Base-by-base conservation (phyloP, 2,888 invertebrate genomes). In the Cheilosia grossa region DNA sequence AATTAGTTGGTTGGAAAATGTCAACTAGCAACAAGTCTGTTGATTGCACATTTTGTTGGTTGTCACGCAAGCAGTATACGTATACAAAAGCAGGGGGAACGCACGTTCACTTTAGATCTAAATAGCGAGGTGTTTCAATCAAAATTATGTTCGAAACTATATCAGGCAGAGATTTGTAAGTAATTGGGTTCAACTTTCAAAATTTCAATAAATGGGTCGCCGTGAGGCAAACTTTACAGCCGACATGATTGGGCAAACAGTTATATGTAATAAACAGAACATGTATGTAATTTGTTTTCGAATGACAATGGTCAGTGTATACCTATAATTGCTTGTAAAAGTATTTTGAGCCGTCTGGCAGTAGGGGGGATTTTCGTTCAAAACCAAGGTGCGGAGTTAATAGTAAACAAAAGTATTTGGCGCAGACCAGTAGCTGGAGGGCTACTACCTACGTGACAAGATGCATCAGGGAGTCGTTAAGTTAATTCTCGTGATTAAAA, bases 1-100 rank as follows among this genome's bases (percentile, higher is more conserved):
- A 85, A 85, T 81, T 85, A 85, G 85, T 44, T 19, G 42, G 17
- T 47, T 54, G 72, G 72, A 83, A 81, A 85, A 47, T 81, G 85
- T 85, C 85, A 85, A 81, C 85, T 72, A 70, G 58, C 85, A 85
- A 81, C 85, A 75, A 70, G 64, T 56, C 42, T 24, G 30, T 80
- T 69, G 81, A 61, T 75, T 81, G 37, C 13, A 63, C 30, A 13
- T 56, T 37, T 61, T 58, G 13, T 44, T 42, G 13, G n/a, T 44
- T 33, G 51, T 51, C 49, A 49, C 49, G 17, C 17, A 37, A 17
- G 44, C 44, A 33, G 13, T 24, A 15, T 9, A 17, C 13, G 24
- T 24, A 42, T 44, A 33, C 27, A 27, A 27, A 21, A 10, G 19
- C 21, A 4, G 24, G 30, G 9, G 27, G 2, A 15, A 4, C 15